phyloP scores from a whole-genome alignment of 2,888 invertebrate species.

The Rhodophaea formosa region DNA sequence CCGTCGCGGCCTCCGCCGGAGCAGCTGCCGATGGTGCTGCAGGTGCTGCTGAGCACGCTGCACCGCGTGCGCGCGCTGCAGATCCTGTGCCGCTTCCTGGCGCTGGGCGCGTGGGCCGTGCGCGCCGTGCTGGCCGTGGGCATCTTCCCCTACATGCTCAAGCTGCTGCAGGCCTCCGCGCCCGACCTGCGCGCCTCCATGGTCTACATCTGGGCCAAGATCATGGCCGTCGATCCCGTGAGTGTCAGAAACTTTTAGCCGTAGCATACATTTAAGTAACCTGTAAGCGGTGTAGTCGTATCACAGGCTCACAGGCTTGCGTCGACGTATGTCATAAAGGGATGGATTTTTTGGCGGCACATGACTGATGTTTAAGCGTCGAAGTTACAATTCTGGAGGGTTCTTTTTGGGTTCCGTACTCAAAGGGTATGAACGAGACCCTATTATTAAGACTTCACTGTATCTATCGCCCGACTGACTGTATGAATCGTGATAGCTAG shows the following conservation, averaged over 20 bases:
- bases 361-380: too few species aligned
- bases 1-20: slow-evolving; percentile 91
- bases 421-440: too few species aligned
- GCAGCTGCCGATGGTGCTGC: slow-evolving; percentile 97
- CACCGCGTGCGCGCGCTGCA: slow-evolving; percentile 97
- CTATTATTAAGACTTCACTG: too few species aligned
- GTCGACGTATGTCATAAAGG: too few species aligned
- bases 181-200: slow-evolving; percentile 94
- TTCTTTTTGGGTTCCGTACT: too few species aligned
- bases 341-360: too few species aligned
- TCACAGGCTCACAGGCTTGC: too few species aligned
- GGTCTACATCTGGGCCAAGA: slow-evolving; percentile 99
- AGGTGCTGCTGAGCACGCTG: slow-evolving; percentile 87
- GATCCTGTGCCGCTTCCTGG: slow-evolving; percentile 94
- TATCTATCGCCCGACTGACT: too few species aligned
- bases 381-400: too few species aligned
- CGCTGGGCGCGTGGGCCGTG: slow-evolving; percentile 94
- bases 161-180: slow-evolving; percentile 96
- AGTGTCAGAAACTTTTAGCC: slow-evolving; percentile 33
- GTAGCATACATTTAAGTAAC: neutral
- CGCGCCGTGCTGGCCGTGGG: slow-evolving; percentile 97
- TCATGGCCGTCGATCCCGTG: slow-evolving; percentile 96
- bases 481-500: too few species aligned
- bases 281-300: too few species aligned
- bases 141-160: slow-evolving; percentile 99